Evolutionary conservation across 1,140 invertebrate species (phyloP), one percentile per base, ranked within the genome.

Genomic region (Pogonomyrmex barbatus): DNA sequence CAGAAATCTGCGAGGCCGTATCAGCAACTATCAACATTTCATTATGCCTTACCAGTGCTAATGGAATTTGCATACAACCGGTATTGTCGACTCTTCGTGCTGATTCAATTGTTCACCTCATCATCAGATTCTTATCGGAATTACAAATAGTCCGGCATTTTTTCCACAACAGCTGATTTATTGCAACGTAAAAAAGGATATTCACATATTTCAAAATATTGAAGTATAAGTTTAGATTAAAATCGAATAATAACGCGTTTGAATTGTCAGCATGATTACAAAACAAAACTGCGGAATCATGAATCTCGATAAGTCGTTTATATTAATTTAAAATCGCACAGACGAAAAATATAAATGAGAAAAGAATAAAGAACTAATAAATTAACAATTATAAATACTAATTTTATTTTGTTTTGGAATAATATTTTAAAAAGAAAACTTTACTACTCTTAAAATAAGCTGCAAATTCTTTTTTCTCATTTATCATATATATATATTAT

Each of bases 21-120:
- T 24, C 12, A 67, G n/a, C 30, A 33, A 33, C 39, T 52, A 42
- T 71, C 65, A 30, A 79, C 60, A 24, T 65, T 73, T 84, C 50
- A 33, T 62, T 63, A 70, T 52, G 56, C n/a, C 14, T 42, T 6
- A 10, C 24, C 36, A 39, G 50, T 39, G 33, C 50, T 63, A 24
- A 10, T 42, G 78, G 9, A 67, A 88, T 63, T 78, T 52, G 52
- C 63, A 54, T 45, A 60, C 39, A 56, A 42, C 10, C 62, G 36
- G 39, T 10, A 54, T 85, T 81, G 71, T 79, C 14, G 39, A 12
- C 62, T 87, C 70, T 77, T 56, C 58, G n/a, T 52, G 47, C 33
- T 62, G 68, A 89, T 85, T 78, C 73, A 83, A 88, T 88, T 88
- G 87, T 88, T 89, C 58, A 36, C 42, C 36, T 65, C 36, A 56